Conservation (phyloP, 2,113 vertebrate genomes). For the Rhinolophus ferrumequinum region DNA sequence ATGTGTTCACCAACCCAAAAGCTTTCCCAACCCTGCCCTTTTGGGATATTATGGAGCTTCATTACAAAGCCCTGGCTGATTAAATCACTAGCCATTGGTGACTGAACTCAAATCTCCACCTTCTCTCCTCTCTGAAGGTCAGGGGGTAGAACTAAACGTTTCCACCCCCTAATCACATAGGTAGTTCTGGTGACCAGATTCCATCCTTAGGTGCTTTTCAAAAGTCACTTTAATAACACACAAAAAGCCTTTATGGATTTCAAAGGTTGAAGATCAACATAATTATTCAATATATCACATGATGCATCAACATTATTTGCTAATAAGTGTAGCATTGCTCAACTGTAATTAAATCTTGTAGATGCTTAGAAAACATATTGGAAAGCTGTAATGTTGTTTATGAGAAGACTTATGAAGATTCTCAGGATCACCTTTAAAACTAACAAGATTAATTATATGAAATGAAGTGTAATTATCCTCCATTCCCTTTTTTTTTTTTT, state of each 20-base stretch:
- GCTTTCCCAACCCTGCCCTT: not conserved
- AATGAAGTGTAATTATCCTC: not conserved
- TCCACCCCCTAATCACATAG: not conserved
- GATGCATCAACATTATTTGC: not conserved
- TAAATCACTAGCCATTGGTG: not conserved
- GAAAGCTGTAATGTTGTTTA: not conserved
- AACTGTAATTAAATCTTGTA: constrained; percentile 41
- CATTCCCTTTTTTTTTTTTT: constrained; percentile 1
- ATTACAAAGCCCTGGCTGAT: too few species aligned
- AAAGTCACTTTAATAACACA: not conserved
- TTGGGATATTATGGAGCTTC: not conserved
- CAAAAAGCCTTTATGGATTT: not conserved
- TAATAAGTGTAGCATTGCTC: not conserved
- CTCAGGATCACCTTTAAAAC: constrained; percentile 19
- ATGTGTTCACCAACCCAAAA: not conserved
- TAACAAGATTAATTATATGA: constrained; percentile 36
- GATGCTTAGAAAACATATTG: not conserved
- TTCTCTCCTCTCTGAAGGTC: too few species aligned
- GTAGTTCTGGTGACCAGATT: not conserved
- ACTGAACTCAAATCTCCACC: not conserved
- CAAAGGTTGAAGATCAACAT: not conserved
- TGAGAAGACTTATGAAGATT: not conserved
- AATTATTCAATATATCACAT: not conserved
- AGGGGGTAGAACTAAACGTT: not conserved
- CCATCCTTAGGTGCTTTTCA: not conserved